Conservation (phyloP, 2,888 invertebrate species). For the Rotaria sp. region DNA sequence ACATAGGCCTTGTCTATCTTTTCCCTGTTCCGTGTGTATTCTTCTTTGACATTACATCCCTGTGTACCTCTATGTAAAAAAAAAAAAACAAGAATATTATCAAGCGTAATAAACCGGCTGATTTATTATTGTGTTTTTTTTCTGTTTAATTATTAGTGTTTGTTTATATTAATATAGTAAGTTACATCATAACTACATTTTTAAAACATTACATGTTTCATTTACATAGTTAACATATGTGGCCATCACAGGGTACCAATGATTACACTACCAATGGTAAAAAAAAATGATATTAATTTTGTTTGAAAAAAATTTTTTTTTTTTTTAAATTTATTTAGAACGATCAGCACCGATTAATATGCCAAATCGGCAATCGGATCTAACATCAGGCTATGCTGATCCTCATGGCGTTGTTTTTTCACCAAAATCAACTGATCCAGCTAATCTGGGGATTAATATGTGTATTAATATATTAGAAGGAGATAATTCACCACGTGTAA, state of each 20-base stretch:
- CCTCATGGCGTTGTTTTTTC: background rate
- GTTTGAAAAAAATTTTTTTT: background rate
- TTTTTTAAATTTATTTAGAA: background rate
- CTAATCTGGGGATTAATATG: slow-evolving; percentile 20
- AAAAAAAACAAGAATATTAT: background rate
- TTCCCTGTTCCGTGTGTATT: slow-evolving; percentile 15
- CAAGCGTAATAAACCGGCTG: background rate
- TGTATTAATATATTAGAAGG: slow-evolving; percentile 21
- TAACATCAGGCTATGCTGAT: background rate
- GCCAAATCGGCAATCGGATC: background rate
- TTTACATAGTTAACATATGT: background rate
- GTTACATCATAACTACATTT: background rate
- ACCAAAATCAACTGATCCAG: slow-evolving; percentile 18
- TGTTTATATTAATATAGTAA: background rate
- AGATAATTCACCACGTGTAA: background rate
- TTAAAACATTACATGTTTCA: background rate
- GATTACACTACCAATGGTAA: slow-evolving; percentile 4
- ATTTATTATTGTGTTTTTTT: background rate
- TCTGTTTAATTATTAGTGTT: background rate
- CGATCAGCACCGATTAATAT: slow-evolving; percentile 13
- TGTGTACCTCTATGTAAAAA: slow-evolving; percentile 22
- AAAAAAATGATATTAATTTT: background rate
- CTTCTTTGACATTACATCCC: background rate
- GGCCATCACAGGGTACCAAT: background rate
- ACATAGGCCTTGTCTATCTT: slow-evolving; percentile 24